phyloP scores from a whole-genome alignment of 2,888 invertebrate genomes.

The Apodemia duryi region DNA sequence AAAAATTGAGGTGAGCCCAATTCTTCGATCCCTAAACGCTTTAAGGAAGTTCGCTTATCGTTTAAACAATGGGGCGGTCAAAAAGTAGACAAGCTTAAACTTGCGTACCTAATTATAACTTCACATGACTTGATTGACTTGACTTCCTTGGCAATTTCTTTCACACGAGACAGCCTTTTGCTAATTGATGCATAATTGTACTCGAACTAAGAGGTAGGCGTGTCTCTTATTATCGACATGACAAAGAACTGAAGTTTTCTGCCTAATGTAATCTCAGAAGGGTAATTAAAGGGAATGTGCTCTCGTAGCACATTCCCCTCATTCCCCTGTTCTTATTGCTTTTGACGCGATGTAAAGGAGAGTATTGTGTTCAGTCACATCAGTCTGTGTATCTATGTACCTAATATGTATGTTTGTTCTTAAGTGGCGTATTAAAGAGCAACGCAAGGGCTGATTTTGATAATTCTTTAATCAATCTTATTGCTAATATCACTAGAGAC shows the following conservation, averaged over 20 bases:
- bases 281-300: not conserved
- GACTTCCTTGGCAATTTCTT: not conserved
- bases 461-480: too few relatives aligned
- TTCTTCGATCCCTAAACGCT: too few relatives aligned
- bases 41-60: not conserved
- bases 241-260: not conserved
- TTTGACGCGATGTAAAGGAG: too few relatives aligned
- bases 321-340: too few relatives aligned
- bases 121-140: not conserved
- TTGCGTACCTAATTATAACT: not conserved
- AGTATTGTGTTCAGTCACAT: too few relatives aligned
- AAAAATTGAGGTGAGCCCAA: too few relatives aligned
- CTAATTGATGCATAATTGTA: constrained; percentile 5
- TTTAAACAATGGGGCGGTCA: not conserved
- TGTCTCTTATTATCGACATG: not conserved
- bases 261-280: not conserved
- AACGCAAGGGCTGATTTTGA: too few relatives aligned
- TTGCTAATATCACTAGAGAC: too few relatives aligned
- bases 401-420: too few relatives aligned
- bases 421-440: too few relatives aligned
- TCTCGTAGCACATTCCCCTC: too few relatives aligned
- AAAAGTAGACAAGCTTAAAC: not conserved
- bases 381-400: too few relatives aligned
- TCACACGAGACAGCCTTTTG: not conserved
- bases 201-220: constrained; percentile 11